Conservation (phyloP, 2,113 vertebrate genomes). For the Megaleporinus macrocephalus region DNA sequence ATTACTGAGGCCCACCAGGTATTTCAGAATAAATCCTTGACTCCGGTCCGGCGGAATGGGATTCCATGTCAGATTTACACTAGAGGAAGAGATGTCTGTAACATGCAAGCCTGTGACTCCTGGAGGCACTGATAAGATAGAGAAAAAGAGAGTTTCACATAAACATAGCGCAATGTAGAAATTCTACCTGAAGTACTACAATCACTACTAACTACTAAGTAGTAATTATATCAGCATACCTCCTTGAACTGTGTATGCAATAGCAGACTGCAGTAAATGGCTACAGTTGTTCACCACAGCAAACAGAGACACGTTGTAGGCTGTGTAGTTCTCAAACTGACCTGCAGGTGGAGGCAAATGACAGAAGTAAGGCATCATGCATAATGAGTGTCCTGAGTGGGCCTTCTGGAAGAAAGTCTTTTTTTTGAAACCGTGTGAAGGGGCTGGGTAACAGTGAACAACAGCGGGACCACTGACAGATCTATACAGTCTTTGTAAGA, state of each 20-base stretch:
- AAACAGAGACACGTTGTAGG: slow-evolving; percentile 72
- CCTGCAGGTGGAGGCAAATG: slow-evolving; percentile 74
- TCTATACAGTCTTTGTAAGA: no score
- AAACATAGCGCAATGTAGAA: background rate
- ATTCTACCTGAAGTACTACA: background rate
- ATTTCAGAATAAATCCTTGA: slow-evolving; percentile 59
- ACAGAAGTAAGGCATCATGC: background rate
- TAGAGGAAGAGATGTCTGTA: slow-evolving; percentile 23
- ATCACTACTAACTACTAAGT: background rate
- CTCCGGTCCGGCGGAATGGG: slow-evolving; percentile 53
- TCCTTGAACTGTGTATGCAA: slow-evolving; percentile 63
- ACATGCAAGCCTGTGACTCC: slow-evolving; percentile 58
- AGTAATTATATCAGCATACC: slow-evolving; percentile 55
- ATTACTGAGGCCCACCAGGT: slow-evolving; percentile 62
- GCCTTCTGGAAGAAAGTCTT: background rate
- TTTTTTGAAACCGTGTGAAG: background rate
- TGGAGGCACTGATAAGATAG: slow-evolving; percentile 63
- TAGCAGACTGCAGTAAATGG: slow-evolving; percentile 52
- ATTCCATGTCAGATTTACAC: slow-evolving; percentile 68
- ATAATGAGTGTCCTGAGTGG: background rate
- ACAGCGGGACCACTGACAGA: background rate
- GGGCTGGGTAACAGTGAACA: background rate
- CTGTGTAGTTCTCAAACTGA: slow-evolving; percentile 64
- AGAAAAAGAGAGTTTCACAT: background rate
- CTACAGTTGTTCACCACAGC: slow-evolving; percentile 38